Evolutionary conservation across 2,113 vertebrate species (phyloP).

Genomic region (Anas platyrhynchos): DNA sequence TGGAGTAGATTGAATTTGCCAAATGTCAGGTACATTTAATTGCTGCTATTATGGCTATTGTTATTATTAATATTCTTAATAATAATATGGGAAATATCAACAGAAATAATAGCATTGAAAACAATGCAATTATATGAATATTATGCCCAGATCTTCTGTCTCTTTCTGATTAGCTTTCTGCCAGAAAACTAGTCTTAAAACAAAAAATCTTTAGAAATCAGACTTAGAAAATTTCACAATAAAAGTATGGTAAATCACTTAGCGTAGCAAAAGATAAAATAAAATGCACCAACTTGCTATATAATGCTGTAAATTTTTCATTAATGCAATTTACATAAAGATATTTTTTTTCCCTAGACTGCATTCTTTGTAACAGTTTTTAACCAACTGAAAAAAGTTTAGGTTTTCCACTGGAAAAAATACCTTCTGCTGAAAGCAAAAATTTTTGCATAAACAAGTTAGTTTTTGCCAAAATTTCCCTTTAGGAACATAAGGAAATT

Average conservation of each 20-base stretch:
- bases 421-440: neutral
- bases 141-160: neutral
- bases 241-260: neutral
- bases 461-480: neutral
- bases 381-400: neutral
- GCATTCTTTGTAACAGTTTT: neutral
- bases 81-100: neutral
- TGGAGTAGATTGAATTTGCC: slow-evolving; percentile 10
- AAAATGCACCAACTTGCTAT: neutral
- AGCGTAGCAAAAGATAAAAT: neutral
- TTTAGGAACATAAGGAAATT: neutral
- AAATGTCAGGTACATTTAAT: slow-evolving; percentile 1
- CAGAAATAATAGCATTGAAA: neutral
- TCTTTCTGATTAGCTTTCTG: neutral
- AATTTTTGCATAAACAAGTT: neutral
- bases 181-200: neutral
- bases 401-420: neutral
- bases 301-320: neutral
- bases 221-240: neutral
- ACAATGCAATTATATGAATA: neutral
- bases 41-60: neutral
- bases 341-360: neutral
- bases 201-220: neutral
- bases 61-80: neutral
- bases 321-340: neutral